Evolutionary conservation across 1,140 invertebrate genomes (phyloP).

Genomic region (Drosophila mauritiana): DNA sequence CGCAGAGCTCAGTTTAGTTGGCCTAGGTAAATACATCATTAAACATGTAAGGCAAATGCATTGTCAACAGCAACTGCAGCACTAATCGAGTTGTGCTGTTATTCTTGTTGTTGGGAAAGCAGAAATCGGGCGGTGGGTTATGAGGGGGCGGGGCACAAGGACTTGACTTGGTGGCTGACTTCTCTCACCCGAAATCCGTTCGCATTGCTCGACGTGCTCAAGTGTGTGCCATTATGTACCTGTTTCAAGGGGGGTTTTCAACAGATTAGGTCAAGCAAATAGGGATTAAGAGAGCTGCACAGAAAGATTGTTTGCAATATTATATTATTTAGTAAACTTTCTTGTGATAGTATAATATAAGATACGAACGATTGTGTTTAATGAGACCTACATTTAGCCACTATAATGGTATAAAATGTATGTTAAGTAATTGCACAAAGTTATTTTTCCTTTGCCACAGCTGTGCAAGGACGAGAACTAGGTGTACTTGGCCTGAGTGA

Average conservation of each 20-base stretch:
- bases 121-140: neutral
- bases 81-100: constrained; percentile 61
- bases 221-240: constrained; percentile 49
- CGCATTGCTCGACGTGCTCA: constrained; percentile 48
- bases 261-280: constrained; percentile 13
- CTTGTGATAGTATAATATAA: no score
- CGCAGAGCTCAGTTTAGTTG: constrained; percentile 66
- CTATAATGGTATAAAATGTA: no score
- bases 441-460: neutral
- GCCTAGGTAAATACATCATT: constrained; percentile 80
- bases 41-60: constrained; percentile 81
- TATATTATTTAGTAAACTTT: no score
- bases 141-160: neutral
- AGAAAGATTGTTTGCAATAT: no score
- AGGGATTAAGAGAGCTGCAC: neutral
- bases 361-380: no score
- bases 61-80: constrained; percentile 74
- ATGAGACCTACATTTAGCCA: no score
- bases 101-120: constrained; percentile 20
- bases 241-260: constrained; percentile 9
- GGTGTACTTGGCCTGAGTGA: constrained; percentile 7
- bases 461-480: neutral
- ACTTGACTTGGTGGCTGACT: constrained; percentile 37
- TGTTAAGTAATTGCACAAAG: no score
- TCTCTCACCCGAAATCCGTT: constrained; percentile 42